Evolutionary conservation across 37 sponge, comb jelly and placozoan genomes (phyloP), one percentile per base, ranked within the genome.

Genomic region (Axinella damicornis): DNA sequence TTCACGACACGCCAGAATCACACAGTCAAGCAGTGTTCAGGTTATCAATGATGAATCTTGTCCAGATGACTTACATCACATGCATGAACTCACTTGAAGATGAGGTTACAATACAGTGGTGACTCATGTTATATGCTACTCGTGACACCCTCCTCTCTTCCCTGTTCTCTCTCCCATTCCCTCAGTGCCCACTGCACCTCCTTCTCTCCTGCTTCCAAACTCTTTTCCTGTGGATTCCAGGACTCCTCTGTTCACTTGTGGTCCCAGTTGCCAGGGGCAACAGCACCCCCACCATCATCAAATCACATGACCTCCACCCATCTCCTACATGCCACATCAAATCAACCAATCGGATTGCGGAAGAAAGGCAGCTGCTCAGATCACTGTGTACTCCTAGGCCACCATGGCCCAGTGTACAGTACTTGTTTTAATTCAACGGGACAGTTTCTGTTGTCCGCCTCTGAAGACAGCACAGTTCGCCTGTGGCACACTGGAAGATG

Each of bases 201-300:
- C 2, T 57, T 87, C n/a, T 20, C 55, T 76, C 5, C 30, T 21
- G 4, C 9, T 12, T 74, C 77, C 28, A 66, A 31, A 25, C 61
- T 40, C 25, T 79, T 74, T 34, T 75, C 84, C 74, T 79, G 85
- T 80, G 93, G 93, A 38, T 88, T 83, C 67, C 71, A 79, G 35
- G 92, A 94, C 73, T 94, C 95, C 38, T 91, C 95, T 2, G 28
- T 94, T 55, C 85, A 69, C 37, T 16, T 94, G 34, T 94, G 92
- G 95, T 59, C 81, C 35, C 66, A 39, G 53, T 27, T 83, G 13
- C 83, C 83, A 27, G 53, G 34, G 20, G 65, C 52, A 58, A 53
- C 27, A 35, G 27, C 69, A 27, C 15, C 71, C 28, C 36, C 74
- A 25, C 15, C 41, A 17, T 65, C 69, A 5, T 65, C 69, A 5